These are phyloP conservation scores for Odontamblyopus rebecca DNA, from an alignment of 2,797 vertebrate genomes.

Conservation along the genomic window DNA sequence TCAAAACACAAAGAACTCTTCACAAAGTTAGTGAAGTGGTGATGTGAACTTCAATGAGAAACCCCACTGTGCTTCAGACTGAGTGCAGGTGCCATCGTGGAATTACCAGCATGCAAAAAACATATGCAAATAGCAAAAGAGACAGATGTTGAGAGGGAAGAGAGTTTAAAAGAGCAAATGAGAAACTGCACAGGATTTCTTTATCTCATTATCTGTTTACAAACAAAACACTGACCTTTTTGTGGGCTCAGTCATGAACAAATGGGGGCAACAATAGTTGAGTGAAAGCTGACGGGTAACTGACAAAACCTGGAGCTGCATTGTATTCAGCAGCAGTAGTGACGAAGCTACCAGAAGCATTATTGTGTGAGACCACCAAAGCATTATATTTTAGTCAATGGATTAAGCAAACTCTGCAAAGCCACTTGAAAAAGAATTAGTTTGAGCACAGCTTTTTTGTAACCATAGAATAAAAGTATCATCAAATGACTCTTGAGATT, in stretches of 20 bases:
- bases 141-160: constrained; percentile 16
- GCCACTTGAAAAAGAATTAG: constrained; percentile 27
- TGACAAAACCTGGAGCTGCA: constrained; percentile 44
- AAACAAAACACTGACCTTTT: constrained; percentile 56
- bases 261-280: constrained; percentile 50
- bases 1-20: constrained; percentile 15
- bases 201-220: constrained; percentile 21
- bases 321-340: constrained; percentile 57
- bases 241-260: constrained; percentile 43
- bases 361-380: constrained; percentile 29
- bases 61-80: constrained; percentile 7
- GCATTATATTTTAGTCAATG: constrained; percentile 47
- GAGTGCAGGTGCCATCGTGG: constrained; percentile 14
- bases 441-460: neutral
- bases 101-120: constrained; percentile 8
- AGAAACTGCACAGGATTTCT: constrained; percentile 27
- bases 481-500: neutral
- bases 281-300: constrained; percentile 63
- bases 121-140: constrained; percentile 29
- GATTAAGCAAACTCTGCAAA: constrained; percentile 32
- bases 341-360: constrained; percentile 66
- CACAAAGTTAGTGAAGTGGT: constrained; percentile 6
- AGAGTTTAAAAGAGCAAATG: constrained; percentile 17
- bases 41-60: constrained; percentile 15
- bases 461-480: neutral